Base-by-base conservation (phyloP, 2,888 invertebrate genomes). In the Yponomeuta malinellus region DNA sequence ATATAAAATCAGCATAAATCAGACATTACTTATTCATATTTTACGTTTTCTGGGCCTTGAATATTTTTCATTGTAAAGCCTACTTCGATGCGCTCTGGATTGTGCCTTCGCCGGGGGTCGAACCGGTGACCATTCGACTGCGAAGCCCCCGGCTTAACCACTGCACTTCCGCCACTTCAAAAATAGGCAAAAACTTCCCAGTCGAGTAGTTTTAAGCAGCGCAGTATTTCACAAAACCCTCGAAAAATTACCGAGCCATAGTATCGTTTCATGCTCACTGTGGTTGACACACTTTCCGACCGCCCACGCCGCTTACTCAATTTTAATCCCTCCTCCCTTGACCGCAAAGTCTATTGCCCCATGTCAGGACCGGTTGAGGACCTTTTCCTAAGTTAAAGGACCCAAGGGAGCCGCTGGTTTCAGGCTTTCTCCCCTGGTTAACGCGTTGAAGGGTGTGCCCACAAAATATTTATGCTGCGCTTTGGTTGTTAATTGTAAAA, bases 361-460 rank as follows among this genome's bases (percentile, higher is more conserved):
- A 72, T 75, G 73, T 74, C 69, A 75, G 52, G 74, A 74, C 71
- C 73, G 78, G 75, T 74, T 73, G 65, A 23, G 65, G 65, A 65
- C 74, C 74, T 67, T 72, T 70, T 72, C 43, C 71, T 71, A 71
- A 74, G 75, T 75, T 79, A 81, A 77, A 74, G 76, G 76, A 79
- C 83, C 81, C 83, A 71, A 65, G 82, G 78, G 81, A 73, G 74
- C 74, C 75, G 78, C 75, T 72, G 75, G 75, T 74, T 79, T 78
- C 77, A 77, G 77, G 64, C 52, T 65, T 70, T 70, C 43, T 78
- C 77, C 73, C 74, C 65, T 10, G 31, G 31, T 59, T 59, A 65
- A 65, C 65, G 33, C 65, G 52, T 59, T 59, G 52, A 59, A 59
- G 52, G 52, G 52, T 59, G 52, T 59, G 52, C 52, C 52, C 52